These are phyloP conservation scores for Laspeyria flexula DNA, from an alignment of 2,888 invertebrate genomes.

Conservation along the genomic window DNA sequence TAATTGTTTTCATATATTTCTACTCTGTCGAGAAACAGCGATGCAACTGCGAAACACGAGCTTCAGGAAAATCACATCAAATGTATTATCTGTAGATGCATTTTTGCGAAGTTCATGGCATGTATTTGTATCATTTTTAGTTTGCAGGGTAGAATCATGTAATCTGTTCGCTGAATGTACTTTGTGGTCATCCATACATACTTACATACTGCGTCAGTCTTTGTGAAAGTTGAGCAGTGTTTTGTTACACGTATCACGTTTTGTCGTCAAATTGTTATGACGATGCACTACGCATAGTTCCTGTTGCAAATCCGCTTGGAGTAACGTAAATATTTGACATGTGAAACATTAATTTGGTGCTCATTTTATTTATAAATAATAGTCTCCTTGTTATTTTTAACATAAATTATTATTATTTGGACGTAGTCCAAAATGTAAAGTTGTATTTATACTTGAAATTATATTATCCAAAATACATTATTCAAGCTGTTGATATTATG, in stretches of 20 bases:
- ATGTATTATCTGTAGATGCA: too few relatives aligned
- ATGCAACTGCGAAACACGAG: too few relatives aligned
- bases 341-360: conserved; percentile 15
- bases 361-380: conserved; percentile 13
- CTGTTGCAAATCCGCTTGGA: not conserved
- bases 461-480: conserved; percentile 1
- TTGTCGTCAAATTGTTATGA: not conserved
- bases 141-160: too few relatives aligned
- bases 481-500: conserved; percentile 6
- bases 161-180: too few relatives aligned
- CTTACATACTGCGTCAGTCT: too few relatives aligned
- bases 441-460: not conserved
- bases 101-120: too few relatives aligned
- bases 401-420: conserved; percentile 28
- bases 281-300: not conserved
- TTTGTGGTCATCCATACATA: too few relatives aligned
- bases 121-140: too few relatives aligned
- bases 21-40: too few relatives aligned
- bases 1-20: too few relatives aligned
- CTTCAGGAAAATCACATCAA: too few relatives aligned
- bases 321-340: not conserved
- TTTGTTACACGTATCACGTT: not conserved
- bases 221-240: too few relatives aligned
- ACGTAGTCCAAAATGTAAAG: conserved; percentile 32
- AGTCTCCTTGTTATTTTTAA: conserved; percentile 11